Evolutionary conservation across 2,113 vertebrate genomes (phyloP), one percentile per base, ranked within the genome.

Genomic region (Gallinago jamesoni): DNA sequence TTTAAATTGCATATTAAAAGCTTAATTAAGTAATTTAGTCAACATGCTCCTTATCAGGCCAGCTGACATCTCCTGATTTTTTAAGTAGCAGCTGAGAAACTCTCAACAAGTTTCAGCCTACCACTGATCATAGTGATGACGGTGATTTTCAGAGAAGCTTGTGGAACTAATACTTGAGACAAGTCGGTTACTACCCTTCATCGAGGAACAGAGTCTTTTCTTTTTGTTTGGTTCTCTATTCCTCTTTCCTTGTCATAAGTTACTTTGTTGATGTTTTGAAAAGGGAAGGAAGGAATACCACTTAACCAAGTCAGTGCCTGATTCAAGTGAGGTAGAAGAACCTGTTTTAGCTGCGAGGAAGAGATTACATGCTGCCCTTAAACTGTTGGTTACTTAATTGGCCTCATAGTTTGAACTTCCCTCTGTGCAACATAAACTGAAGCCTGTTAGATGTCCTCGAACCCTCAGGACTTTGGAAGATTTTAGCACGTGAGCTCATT

Each of bases 1-100:
- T 89, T 93, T 87, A 79, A 81, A 94, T 92, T 86, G 11, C 31
- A 19, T 88, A 62, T 80, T 87, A 88, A 70, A 92, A 93, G n/a
- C 63, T 91, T 90, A 85, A 90, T 94, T 80, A 87, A 70, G 52
- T 66, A 41, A 81, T 85, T 80, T 66, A 81, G 33, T 82, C 88
- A 79, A 69, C 63, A n/a, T 57, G 5, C 50, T 90, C n/a, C 94
- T 74, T 86, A 69, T 88, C 88, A 73, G 28, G 85, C 63, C 45
- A 41, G 30, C 37, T 69, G 2, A 1, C 17, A 48, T 88, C 75
- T 88, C 75, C 33, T 83, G 63, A 56, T 91, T 85, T 92, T 85
- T 19, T 50, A 73, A 77, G 75, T 22, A 88, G 45, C 72, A 86
- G 22, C 73, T 89, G 70, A 93, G 56, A 93, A 93, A 52, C 57